These are phyloP conservation scores for Rhizoglyphus robini DNA, from an alignment of 1,140 invertebrate genomes.

Conservation along the genomic window DNA sequence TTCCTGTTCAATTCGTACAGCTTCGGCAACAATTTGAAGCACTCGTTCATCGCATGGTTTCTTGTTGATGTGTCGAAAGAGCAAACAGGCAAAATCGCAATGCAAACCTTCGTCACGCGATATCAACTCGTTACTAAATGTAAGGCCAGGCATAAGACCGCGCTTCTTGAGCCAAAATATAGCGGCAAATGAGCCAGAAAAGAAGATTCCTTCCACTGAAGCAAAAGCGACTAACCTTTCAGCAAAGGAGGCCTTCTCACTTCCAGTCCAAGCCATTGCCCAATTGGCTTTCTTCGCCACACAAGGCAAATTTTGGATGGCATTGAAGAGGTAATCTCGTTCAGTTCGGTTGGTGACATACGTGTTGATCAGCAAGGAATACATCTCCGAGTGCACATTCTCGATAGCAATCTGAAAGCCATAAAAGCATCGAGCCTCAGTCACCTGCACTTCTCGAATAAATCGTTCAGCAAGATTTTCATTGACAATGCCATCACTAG, in stretches of 20 bases:
- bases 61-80: slow-evolving; percentile 86
- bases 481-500: slow-evolving; percentile 98
- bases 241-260: slow-evolving; percentile 65
- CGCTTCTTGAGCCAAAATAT: slow-evolving; percentile 99
- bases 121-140: slow-evolving; percentile 98
- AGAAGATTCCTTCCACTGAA: slow-evolving; percentile 97
- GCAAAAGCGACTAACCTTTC: slow-evolving; percentile 95
- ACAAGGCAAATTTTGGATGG: slow-evolving; percentile 89
- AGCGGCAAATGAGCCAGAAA: slow-evolving; percentile 94
- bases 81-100: slow-evolving; percentile 95
- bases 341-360: slow-evolving; percentile 55
- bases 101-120: slow-evolving; percentile 97
- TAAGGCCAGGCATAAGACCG: slow-evolving; percentile 94
- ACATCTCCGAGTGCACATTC: slow-evolving; percentile 99
- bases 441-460: slow-evolving; percentile 83
- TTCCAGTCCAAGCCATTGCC: slow-evolving; percentile 72
- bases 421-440: slow-evolving; percentile 96
- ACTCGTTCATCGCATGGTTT: slow-evolving; percentile 66
- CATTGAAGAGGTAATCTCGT: slow-evolving; percentile 77
- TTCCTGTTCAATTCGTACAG: slow-evolving; percentile 91
- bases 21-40: slow-evolving; percentile 72
- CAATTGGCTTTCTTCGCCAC: slow-evolving; percentile 96
- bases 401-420: slow-evolving; percentile 99
- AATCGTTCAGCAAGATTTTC: slow-evolving; percentile 95
- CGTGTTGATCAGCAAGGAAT: slow-evolving; percentile 92